Evolutionary conservation across 2,113 vertebrate genomes (phyloP).

Genomic region (Anolis sagrei): DNA sequence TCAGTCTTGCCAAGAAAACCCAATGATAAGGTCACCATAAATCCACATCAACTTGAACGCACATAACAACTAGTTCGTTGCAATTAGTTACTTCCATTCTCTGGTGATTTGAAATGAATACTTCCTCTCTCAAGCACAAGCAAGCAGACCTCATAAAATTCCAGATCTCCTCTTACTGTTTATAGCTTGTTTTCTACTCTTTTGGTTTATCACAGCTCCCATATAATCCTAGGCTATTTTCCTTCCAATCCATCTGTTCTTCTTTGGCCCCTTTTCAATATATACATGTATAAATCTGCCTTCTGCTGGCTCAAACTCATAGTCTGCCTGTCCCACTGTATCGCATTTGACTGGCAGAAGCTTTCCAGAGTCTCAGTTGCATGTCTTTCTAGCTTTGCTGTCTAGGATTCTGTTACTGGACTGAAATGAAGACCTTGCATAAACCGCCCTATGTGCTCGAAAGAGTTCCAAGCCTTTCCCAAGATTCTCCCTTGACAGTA

Average conservation of each 20-base stretch:
- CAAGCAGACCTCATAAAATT: neutral
- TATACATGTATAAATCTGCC: neutral
- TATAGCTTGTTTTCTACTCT: neutral
- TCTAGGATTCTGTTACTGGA: neutral
- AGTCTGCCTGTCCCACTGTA: neutral
- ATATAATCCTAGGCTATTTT: neutral
- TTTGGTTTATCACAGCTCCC: neutral
- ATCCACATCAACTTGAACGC: neutral
- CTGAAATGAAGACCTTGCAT: neutral
- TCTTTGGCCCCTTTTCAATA: neutral
- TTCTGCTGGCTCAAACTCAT: neutral
- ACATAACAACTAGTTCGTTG: neutral
- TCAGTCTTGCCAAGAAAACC: too few relatives aligned
- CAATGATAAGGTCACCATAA: neutral
- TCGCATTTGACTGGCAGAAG: neutral
- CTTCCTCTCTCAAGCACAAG: neutral
- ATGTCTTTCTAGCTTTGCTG: neutral
- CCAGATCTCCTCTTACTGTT: neutral
- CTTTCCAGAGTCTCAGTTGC: neutral
- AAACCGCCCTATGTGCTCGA: neutral
- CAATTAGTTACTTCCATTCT: neutral
- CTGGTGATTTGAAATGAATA: neutral
- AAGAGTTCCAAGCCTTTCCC: neutral
- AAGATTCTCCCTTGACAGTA: neutral
- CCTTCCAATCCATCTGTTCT: neutral